These are phyloP conservation scores for Ancistrus triradiatus DNA, from an alignment of 2,113 vertebrate genomes.

Conservation along the genomic window DNA sequence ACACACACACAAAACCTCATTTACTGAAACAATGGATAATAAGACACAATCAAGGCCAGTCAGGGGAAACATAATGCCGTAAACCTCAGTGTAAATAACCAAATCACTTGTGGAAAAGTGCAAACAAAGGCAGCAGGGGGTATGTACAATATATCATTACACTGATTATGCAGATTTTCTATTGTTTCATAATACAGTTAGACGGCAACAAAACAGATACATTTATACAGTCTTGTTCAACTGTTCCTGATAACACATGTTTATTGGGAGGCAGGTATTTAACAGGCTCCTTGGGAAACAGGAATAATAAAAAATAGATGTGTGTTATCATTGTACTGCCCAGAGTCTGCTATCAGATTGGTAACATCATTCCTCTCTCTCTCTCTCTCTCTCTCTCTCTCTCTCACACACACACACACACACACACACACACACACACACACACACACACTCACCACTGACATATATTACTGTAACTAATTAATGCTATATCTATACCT, in stretches of 20 bases:
- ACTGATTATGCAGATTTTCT: conserved; percentile 3
- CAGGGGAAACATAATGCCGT: conserved; percentile 39
- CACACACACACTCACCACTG: no score
- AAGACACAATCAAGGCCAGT: conserved; percentile 27
- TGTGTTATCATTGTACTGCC: conserved; percentile 23
- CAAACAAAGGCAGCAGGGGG: conserved; percentile 20
- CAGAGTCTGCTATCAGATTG: conserved; percentile 19
- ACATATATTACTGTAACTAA: no score
- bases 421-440: no score
- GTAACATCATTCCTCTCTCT: conserved; percentile 19
- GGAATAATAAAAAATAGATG: conserved; percentile 23
- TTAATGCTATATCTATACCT: no score
- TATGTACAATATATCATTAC: background rate
- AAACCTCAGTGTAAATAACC: conserved; percentile 54
- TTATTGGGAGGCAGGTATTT: background rate
- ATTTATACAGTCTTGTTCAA: background rate
- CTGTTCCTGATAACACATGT: conserved; percentile 14
- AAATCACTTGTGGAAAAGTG: conserved; percentile 42
- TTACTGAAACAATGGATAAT: conserved; percentile 49
- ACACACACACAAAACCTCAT: conserved; percentile 35
- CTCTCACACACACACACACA: no score
- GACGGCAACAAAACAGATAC: background rate
- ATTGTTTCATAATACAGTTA: conserved; percentile 19
- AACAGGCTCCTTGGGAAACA: no score
- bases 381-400: no score